Percentiles rank a stretch among this genome's conserved stretches.
These are phyloP conservation scores for Thaumatotibia leucotreta DNA, from an alignment of 1,140 invertebrate genomes.

Conservation along the genomic window DNA sequence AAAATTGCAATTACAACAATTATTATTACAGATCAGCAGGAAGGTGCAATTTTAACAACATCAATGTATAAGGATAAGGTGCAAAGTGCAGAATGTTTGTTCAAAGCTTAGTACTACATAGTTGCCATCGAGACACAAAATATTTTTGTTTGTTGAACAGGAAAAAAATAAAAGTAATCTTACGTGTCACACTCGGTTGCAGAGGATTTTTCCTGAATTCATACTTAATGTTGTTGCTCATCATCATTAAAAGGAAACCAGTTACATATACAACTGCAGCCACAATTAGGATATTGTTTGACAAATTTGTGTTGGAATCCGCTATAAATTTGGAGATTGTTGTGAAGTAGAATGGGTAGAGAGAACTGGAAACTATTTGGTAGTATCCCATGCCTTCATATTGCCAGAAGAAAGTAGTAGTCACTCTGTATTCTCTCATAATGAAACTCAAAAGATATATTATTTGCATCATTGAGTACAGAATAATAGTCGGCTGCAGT, in stretches of 20 bases:
- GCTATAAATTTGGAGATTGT: slow-evolving; percentile 61
- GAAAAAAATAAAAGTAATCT: slow-evolving; percentile 28
- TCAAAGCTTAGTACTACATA: no score
- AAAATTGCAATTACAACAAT: neutral
- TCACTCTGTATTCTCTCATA: slow-evolving; percentile 52
- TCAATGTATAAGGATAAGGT: no score
- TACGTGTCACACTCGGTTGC: slow-evolving; percentile 54
- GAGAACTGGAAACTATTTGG: slow-evolving; percentile 51
- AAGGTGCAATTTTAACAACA: no score
- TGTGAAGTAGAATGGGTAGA: slow-evolving; percentile 64
- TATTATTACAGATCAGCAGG: no score
- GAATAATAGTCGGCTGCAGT: slow-evolving; percentile 45
- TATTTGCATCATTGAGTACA: slow-evolving; percentile 60
- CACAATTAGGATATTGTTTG: slow-evolving; percentile 45
- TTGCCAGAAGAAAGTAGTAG: slow-evolving; percentile 66
- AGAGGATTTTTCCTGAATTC: slow-evolving; percentile 65
- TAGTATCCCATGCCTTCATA: slow-evolving; percentile 67
- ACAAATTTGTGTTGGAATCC: slow-evolving; percentile 41
- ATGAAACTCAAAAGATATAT: slow-evolving; percentile 55
- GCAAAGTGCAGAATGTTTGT: no score
- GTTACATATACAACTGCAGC: slow-evolving; percentile 46
- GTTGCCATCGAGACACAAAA: no score
- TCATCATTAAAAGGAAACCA: slow-evolving; percentile 60
- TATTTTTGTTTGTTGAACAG: neutral
- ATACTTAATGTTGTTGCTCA: slow-evolving; percentile 68